Percentiles rank a stretch among this genome's conserved stretches.
These are phyloP conservation scores for Echiichthys vipera DNA, from an alignment of 2,797 vertebrate species.

Conservation along the genomic window DNA sequence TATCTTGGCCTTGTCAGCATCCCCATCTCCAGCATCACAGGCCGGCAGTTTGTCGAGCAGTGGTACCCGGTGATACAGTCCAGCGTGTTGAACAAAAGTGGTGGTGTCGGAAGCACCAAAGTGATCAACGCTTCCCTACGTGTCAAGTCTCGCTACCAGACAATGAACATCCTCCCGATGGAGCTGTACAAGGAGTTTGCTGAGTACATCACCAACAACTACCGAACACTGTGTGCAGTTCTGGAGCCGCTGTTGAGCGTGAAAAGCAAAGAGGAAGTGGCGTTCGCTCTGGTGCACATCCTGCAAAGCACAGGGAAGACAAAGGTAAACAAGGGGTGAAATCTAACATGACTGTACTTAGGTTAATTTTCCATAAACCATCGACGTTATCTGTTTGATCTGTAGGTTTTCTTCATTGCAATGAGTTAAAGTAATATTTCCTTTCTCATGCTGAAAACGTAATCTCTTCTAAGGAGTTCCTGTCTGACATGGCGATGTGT, in stretches of 20 bases:
- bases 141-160: conserved; percentile 96
- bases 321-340: conserved; percentile 81
- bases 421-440: background rate
- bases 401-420: background rate
- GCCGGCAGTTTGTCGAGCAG: conserved; percentile 97
- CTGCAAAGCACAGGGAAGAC: conserved; percentile 97
- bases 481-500: conserved; percentile 98
- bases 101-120: conserved; percentile 88
- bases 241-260: conserved; percentile 95
- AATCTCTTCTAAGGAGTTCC: conserved; percentile 89
- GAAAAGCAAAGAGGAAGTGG: conserved; percentile 98
- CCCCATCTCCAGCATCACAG: conserved; percentile 95
- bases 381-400: background rate
- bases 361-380: background rate
- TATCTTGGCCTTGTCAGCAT: conserved; percentile 97
- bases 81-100: conserved; percentile 85
- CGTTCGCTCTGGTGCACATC: conserved; percentile 96
- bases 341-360: background rate
- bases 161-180: conserved; percentile 98
- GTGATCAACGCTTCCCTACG: conserved; percentile 93
- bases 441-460: conserved; percentile 13
- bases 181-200: conserved; percentile 99
- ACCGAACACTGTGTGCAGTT: conserved; percentile 93
- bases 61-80: conserved; percentile 98
- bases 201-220: conserved; percentile 97